A percentile compares a stretch with the other conserved stretches of the same genome.
Evolutionary conservation across 2,113 vertebrate genomes (phyloP).

Genomic region (Syrmaticus mikado): DNA sequence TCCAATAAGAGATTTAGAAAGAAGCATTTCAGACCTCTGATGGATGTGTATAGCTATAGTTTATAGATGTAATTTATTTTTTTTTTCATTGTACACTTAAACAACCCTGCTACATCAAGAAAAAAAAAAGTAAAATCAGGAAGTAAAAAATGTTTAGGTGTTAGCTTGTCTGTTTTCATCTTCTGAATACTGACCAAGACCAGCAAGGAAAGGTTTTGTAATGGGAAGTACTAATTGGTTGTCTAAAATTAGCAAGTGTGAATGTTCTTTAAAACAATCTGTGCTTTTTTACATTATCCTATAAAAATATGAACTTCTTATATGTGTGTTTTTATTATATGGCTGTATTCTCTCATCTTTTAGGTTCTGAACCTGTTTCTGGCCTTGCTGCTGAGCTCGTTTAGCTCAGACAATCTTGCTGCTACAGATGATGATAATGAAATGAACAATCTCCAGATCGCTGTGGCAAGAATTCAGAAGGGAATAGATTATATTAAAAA

Average conservation of each 20-base stretch:
- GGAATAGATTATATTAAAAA: constrained; percentile 84
- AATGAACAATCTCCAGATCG: constrained; percentile 94
- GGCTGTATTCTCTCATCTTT: constrained; percentile 43
- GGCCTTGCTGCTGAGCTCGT: constrained; percentile 96
- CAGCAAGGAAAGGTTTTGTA: background rate
- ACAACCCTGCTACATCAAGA: background rate
- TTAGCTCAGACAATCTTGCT: constrained; percentile 95
- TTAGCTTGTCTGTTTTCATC: background rate
- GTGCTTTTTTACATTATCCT: background rate
- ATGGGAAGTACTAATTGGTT: background rate
- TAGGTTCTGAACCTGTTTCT: constrained; percentile 98
- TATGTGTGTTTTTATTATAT: background rate
- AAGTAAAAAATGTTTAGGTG: background rate
- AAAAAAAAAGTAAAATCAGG: background rate
- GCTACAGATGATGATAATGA: constrained; percentile 89
- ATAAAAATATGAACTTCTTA: background rate
- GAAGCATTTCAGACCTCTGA: background rate
- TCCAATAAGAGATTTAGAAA: background rate
- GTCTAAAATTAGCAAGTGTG: background rate
- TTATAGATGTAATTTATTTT: background rate
- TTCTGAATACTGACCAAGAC: background rate
- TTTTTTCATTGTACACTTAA: background rate
- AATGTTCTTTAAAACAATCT: background rate
- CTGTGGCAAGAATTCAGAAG: constrained; percentile 88
- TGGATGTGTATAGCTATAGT: background rate